Evolutionary conservation across 1,140 invertebrate species (phyloP).

Genomic region (Galendromus occidentalis): DNA sequence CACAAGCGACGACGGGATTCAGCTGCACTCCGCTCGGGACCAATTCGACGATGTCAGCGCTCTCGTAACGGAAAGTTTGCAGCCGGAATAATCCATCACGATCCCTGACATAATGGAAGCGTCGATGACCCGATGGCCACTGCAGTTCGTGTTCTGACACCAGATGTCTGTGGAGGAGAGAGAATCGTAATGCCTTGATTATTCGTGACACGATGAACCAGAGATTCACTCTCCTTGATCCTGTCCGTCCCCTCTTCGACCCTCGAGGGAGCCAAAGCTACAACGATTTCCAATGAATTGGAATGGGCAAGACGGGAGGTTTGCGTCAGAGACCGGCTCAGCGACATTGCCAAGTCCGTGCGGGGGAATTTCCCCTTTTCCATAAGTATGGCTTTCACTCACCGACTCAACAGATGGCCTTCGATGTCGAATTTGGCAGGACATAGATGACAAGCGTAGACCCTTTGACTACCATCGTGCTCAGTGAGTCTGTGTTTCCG

Average conservation of each 20-base stretch:
- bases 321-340: too few relatives aligned
- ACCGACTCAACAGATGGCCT: not conserved
- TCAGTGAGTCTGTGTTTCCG: not conserved
- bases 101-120: not conserved
- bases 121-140: not conserved
- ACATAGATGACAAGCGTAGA: constrained; percentile 3
- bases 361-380: too few relatives aligned
- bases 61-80: not conserved
- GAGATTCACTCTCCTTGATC: too few relatives aligned
- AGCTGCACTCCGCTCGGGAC: not conserved
- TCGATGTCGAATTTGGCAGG: not conserved
- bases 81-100: not conserved
- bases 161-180: not conserved
- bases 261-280: too few relatives aligned
- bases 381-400: not conserved
- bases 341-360: too few relatives aligned
- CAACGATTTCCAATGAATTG: too few relatives aligned
- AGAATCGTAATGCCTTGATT: too few relatives aligned
- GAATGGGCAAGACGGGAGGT: too few relatives aligned
- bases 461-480: too few relatives aligned
- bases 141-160: not conserved
- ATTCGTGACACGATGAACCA: too few relatives aligned
- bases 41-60: not conserved
- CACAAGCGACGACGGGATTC: not conserved
- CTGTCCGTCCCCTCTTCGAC: too few relatives aligned